These are phyloP conservation scores for Heliothis virescens DNA, from an alignment of 1,140 invertebrate species.

Conservation along the genomic window DNA sequence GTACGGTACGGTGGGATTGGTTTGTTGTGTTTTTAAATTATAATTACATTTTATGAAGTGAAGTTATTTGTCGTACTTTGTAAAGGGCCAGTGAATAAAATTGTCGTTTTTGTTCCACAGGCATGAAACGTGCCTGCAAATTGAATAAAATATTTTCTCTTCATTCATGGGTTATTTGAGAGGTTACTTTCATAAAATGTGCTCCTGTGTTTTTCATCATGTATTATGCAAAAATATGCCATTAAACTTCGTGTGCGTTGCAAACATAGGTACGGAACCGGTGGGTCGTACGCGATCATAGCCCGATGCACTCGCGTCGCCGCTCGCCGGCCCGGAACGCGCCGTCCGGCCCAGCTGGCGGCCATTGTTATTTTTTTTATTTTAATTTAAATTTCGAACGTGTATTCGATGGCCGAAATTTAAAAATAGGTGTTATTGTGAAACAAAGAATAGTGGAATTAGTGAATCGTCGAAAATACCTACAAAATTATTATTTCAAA, in stretches of 20 bases:
- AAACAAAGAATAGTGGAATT: constrained; percentile 21
- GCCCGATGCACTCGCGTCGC: constrained; percentile 62
- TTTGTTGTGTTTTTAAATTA: neutral
- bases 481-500: neutral
- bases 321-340: constrained; percentile 66
- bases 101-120: no score
- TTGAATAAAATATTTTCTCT: constrained; percentile 1
- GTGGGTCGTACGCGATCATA: constrained; percentile 58
- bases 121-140: no score
- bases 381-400: constrained; percentile 53
- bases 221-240: constrained; percentile 19
- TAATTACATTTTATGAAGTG: neutral
- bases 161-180: neutral
- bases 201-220: neutral
- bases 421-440: constrained; percentile 34
- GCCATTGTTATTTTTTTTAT: constrained; percentile 62
- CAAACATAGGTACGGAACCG: constrained; percentile 48
- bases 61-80: no score
- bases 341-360: constrained; percentile 48
- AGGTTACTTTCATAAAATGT: neutral
- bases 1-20: neutral
- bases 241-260: constrained; percentile 34
- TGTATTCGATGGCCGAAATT: constrained; percentile 35
- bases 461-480: constrained; percentile 8
- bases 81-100: no score